These are phyloP conservation scores for Heliocidaris tuberculata DNA, from an alignment of 35 echinoderm and acorn worm species.

Conservation along the genomic window DNA sequence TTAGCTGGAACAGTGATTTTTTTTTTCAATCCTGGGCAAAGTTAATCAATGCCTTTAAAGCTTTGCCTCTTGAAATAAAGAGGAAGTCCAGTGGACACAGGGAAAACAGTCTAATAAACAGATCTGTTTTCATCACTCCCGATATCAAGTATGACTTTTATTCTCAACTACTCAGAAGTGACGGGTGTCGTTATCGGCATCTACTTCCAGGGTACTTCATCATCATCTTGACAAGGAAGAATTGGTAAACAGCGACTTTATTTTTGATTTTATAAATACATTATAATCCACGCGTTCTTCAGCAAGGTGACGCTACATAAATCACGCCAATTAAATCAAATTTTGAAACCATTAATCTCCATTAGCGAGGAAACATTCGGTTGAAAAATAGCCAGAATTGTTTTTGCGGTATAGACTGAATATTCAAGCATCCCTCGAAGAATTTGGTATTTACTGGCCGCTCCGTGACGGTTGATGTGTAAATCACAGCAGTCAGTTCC, in stretches of 20 bases:
- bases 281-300: background rate
- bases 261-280: background rate
- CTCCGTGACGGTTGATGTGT: background rate
- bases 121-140: background rate
- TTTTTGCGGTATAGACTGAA: background rate
- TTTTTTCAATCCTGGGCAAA: too few species aligned
- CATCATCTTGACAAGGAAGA: background rate
- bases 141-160: background rate
- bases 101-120: background rate
- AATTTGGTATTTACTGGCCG: background rate
- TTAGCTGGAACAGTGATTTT: too few species aligned
- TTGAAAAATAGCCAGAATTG: background rate
- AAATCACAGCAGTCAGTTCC: background rate
- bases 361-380: background rate
- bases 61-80: too few species aligned
- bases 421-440: background rate
- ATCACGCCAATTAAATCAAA: background rate
- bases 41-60: too few species aligned
- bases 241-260: background rate
- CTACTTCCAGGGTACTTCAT: background rate
- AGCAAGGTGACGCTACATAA: background rate
- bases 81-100: too few species aligned
- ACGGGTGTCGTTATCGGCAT: background rate
- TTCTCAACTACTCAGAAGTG: background rate
- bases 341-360: conserved; percentile 2